Conservation (phyloP, 2,888 invertebrate genomes). For the Malacosoma neustria region DNA sequence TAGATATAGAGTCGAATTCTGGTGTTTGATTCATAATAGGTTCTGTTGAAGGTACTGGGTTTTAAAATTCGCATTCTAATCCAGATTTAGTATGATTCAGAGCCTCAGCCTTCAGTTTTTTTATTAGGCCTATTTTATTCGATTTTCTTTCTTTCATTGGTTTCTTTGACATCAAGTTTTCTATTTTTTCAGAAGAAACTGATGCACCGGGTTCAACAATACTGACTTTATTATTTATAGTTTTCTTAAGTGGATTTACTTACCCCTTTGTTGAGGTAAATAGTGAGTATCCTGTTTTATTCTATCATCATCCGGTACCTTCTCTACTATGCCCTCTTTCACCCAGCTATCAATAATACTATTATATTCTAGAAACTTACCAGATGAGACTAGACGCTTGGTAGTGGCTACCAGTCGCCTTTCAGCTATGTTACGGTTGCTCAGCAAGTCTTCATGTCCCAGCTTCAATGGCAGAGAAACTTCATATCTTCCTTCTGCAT, state of each 20-base stretch:
- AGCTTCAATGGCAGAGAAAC: constrained; percentile 1
- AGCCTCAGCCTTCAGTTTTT: constrained; percentile 6
- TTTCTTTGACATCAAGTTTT: constrained; percentile 4
- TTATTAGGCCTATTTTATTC: constrained; percentile 8
- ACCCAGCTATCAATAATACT: no score
- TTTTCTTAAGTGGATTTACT: constrained; percentile 4
- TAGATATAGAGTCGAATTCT: constrained; percentile 5
- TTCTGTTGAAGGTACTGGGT: constrained; percentile 6
- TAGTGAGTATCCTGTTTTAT: no score
- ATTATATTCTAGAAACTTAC: no score
- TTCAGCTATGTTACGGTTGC: neutral
- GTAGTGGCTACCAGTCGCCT: neutral
- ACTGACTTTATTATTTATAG: constrained; percentile 8
- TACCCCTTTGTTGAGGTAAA: no score
- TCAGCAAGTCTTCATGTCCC: neutral
- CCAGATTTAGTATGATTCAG: constrained; percentile 6
- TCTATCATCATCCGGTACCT: no score
- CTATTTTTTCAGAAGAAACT: constrained; percentile 9
- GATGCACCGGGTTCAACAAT: constrained; percentile 9
- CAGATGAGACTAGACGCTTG: neutral
- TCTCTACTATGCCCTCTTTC: no score
- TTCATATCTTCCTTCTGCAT: constrained; percentile 2
- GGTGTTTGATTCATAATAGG: constrained; percentile 3
- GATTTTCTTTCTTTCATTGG: constrained; percentile 2
- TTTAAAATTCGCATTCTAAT: constrained; percentile 6